Percentiles rank a stretch among this genome's conserved stretches.
These are phyloP conservation scores for Bombus affinis DNA, from an alignment of 1,140 invertebrate species.

Conservation along the genomic window DNA sequence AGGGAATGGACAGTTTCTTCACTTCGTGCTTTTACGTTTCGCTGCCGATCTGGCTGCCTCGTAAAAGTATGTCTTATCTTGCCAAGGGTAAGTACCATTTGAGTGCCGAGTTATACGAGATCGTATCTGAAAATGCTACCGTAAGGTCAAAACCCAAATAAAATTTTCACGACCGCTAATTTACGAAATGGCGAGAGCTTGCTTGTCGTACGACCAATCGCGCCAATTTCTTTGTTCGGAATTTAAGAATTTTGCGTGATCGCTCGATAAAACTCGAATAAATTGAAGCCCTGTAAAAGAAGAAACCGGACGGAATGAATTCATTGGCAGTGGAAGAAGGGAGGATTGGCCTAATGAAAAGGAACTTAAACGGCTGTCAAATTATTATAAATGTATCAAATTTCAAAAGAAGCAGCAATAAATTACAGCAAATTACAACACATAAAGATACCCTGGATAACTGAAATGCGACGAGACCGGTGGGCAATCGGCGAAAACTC, in stretches of 20 bases:
- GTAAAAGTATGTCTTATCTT: slow-evolving; percentile 46
- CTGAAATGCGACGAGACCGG: not conserved
- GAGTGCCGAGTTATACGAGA: slow-evolving; percentile 30
- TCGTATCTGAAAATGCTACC: slow-evolving; percentile 25
- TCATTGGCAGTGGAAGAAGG: not conserved
- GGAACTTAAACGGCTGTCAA: not conserved
- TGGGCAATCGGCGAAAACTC: not conserved
- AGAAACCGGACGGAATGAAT: not conserved
- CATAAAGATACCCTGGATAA: not conserved
- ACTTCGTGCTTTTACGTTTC: slow-evolving; percentile 25
- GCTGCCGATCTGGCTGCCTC: not conserved
- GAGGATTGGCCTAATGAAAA: not conserved
- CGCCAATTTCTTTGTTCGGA: not conserved
- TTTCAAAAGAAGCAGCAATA: not conserved
- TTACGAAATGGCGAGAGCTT: not conserved
- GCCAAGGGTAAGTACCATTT: slow-evolving; percentile 38
- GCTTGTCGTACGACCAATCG: not conserved
- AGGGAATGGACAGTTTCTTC: not conserved
- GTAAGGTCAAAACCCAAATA: slow-evolving; percentile 28
- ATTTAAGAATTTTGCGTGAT: not conserved
- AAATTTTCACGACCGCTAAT: slow-evolving; percentile 46
- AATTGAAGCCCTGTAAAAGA: not conserved
- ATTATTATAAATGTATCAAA: not conserved
- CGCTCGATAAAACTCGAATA: not conserved
- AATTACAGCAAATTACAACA: not conserved